These are phyloP conservation scores for Polietes domitor DNA, from an alignment of 2,888 invertebrate species.

Conservation along the genomic window DNA sequence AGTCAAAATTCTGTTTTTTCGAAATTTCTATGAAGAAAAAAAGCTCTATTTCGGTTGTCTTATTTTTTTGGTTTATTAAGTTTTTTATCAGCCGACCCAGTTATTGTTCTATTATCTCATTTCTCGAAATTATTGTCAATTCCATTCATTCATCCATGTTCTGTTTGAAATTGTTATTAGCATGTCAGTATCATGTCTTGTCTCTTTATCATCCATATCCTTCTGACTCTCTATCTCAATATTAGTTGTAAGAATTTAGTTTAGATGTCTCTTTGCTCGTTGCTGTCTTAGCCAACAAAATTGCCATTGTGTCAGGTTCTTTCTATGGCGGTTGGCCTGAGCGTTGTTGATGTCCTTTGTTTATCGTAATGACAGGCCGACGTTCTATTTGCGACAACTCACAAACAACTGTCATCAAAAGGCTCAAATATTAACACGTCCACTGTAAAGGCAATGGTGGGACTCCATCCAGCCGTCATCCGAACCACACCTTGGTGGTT, in stretches of 20 bases:
- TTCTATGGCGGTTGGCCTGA: no score
- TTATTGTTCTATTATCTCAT: no score
- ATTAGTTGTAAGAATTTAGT: background rate
- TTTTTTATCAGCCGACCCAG: no score
- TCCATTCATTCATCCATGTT: background rate
- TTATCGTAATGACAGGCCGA: background rate
- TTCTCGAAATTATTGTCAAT: background rate
- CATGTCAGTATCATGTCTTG: background rate
- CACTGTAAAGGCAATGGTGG: background rate
- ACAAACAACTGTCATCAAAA: constrained; percentile 50
- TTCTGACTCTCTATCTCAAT: background rate
- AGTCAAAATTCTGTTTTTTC: no score
- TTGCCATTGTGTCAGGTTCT: constrained; percentile 1
- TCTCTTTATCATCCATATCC: background rate
- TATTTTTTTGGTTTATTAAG: no score
- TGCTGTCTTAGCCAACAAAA: background rate
- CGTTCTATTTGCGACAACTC: background rate
- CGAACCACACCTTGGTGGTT: no score
- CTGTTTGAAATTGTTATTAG: background rate
- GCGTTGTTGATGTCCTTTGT: background rate
- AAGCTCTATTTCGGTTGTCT: no score
- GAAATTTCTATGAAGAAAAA: no score
- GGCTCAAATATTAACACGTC: constrained; percentile 18
- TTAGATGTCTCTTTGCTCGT: no score
- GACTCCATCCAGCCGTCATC: no score